Evolutionary conservation across 2,888 invertebrate species (phyloP), one percentile per base, ranked within the genome.

Genomic region (Amblyjoppa proteus): DNA sequence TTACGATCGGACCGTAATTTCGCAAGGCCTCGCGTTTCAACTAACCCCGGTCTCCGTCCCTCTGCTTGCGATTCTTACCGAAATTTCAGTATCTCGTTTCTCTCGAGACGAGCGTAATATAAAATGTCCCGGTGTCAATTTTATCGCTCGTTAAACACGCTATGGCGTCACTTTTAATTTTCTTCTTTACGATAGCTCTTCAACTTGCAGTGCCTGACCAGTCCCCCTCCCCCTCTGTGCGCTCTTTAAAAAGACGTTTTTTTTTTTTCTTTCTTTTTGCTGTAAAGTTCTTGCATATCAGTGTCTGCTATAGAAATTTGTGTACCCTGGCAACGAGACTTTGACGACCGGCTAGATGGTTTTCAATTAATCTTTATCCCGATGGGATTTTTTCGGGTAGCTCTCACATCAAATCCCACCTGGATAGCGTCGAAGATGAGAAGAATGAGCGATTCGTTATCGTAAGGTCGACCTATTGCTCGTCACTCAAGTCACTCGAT

Each of bases 11-110:
- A 53, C 16, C 20, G 51, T 53, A 53, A 53, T n/a, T 6, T 16
- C n/a, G 51, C 16, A 16, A 53, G 20, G 51, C n/a, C 51, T 13
- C n/a, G 51, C 51, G 51, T 6, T 16, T 53, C 56, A 56, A 73
- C 38, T 73, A 20, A 4, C 51, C 51, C 51, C 51, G 51, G 51
- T 53, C 51, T 31, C 31, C n/a, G 0, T 53, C n/a, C n/a, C 51
- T 53, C 38, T 66, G 11, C 20, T n/a, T 49, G 45, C 38, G 58
- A 56, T 41, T 68, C 66, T 68, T 68, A 77, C 13, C 13, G 7
- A 53, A 77, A 68, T 53, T 53, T 6, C 68, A 16, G 28, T 6
- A 51, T 51, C 34, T 49, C 34, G 3, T 41, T 68, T 38, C 28
- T 9, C 25, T 64, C 20, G 51, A 34, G 66, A 51, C 11, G 49